Evolutionary conservation across 2,888 invertebrate species (phyloP).

Genomic region (Lasius platythorax): DNA sequence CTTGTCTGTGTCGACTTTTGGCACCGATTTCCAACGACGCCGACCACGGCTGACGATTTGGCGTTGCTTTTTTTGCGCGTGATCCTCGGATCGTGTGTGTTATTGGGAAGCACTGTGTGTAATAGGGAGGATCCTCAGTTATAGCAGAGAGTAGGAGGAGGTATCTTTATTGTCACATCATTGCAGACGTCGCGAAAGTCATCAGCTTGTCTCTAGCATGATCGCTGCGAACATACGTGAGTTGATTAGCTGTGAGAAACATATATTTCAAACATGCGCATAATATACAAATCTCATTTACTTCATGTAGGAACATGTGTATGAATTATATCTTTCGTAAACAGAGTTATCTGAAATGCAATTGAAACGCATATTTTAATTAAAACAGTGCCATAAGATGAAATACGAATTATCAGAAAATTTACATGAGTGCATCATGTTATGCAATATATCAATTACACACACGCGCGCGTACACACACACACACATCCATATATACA

Average conservation of each 20-base stretch:
- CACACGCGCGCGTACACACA: too few species aligned
- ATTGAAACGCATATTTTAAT: neutral
- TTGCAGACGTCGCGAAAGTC: conserved; percentile 78
- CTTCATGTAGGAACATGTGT: neutral
- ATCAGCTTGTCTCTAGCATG: conserved; percentile 82
- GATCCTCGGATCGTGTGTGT: conserved; percentile 57
- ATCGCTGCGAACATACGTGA: conserved; percentile 78
- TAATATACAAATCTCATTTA: neutral
- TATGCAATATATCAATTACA: neutral
- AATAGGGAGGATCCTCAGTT: conserved; percentile 79
- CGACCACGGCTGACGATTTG: conserved; percentile 53
- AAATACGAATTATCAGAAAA: neutral
- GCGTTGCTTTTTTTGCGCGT: conserved; percentile 50
- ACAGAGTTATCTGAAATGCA: neutral
- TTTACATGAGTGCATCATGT: neutral
- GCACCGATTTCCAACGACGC: conserved; percentile 72
- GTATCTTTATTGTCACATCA: conserved; percentile 85
- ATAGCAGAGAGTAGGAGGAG: conserved; percentile 79
- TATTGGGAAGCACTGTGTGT: conserved; percentile 83
- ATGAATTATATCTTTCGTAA: neutral
- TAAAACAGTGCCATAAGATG: conserved; percentile 31
- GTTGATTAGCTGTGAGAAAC: conserved; percentile 16
- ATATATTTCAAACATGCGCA: neutral
- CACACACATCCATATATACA: too few species aligned
- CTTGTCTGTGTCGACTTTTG: conserved; percentile 78